These are phyloP conservation scores for Cephus pulcher DNA, from an alignment of 2,888 invertebrate genomes.

Conservation along the genomic window DNA sequence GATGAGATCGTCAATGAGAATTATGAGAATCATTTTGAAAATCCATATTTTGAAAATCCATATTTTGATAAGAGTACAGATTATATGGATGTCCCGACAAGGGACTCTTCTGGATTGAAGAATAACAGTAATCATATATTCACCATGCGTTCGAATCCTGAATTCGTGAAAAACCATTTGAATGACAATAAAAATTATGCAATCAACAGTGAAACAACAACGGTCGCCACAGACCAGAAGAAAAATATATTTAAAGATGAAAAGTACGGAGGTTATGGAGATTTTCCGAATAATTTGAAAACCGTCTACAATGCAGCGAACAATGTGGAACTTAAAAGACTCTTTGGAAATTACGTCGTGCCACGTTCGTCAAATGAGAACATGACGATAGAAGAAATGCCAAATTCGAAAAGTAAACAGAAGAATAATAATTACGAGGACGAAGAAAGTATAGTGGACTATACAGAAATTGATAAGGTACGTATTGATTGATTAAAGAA, in stretches of 20 bases:
- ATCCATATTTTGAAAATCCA: conserved; percentile 9
- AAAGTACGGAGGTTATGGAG: conserved; percentile 14
- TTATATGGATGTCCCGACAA: not conserved
- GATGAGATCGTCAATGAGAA: not conserved
- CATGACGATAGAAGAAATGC: conserved; percentile 18
- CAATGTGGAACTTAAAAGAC: not conserved
- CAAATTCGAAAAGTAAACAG: not conserved
- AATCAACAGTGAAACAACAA: not conserved
- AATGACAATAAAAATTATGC: not conserved
- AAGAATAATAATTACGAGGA: not conserved
- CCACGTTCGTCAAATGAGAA: conserved; percentile 14
- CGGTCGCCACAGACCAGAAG: not conserved
- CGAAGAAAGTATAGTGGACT: not conserved
- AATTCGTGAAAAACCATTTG: not conserved
- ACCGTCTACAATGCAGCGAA: conserved; percentile 5
- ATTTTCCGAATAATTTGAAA: conserved; percentile 20
- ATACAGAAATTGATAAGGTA: not conserved
- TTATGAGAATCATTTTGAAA: not conserved
- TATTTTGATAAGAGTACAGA: not conserved
- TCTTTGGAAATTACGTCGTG: not conserved
- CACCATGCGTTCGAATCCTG: not conserved
- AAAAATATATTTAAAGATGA: conserved; percentile 19
- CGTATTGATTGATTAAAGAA: not conserved
- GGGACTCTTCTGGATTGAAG: not conserved
- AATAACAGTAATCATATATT: not conserved